Evolutionary conservation across 2,113 vertebrate species (phyloP).

Genomic region (Coryphaenoides rupestris): DNA sequence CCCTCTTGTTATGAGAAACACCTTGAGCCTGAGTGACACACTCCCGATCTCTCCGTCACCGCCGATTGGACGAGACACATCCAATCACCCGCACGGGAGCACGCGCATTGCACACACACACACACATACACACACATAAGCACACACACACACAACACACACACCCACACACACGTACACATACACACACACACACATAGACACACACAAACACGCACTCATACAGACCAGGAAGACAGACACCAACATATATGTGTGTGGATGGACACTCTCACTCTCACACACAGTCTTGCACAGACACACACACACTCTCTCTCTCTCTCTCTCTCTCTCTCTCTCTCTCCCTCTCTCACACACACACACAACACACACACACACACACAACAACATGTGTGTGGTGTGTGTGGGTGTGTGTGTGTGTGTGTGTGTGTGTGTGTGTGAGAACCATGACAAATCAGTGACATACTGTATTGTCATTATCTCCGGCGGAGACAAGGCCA

Average conservation of each 20-base stretch:
- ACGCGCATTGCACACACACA: background rate
- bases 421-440: constrained; percentile 4
- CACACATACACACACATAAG: background rate
- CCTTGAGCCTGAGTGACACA: constrained; percentile 54
- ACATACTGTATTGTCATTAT: constrained; percentile 61
- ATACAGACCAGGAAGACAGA: background rate
- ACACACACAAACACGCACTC: background rate
- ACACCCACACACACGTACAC: background rate
- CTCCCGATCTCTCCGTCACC: constrained; percentile 56
- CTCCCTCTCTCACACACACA: background rate
- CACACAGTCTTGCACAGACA: no score
- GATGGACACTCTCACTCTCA: no score
- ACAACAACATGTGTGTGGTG: constrained; percentile 2
- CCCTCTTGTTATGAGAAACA: constrained; percentile 51
- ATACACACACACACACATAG: background rate
- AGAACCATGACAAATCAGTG: constrained; percentile 53
- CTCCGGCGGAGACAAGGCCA: constrained; percentile 35
- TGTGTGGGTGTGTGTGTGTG: constrained; percentile 1
- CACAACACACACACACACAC: background rate
- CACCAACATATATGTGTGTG: background rate
- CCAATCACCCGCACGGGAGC: background rate
- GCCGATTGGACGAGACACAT: constrained; percentile 26
- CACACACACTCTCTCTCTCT: background rate
- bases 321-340: background rate
- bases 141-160: constrained; percentile 1